These are phyloP conservation scores for Muscicapa adusta DNA, from an alignment of 2,113 vertebrate genomes.

Conservation along the genomic window DNA sequence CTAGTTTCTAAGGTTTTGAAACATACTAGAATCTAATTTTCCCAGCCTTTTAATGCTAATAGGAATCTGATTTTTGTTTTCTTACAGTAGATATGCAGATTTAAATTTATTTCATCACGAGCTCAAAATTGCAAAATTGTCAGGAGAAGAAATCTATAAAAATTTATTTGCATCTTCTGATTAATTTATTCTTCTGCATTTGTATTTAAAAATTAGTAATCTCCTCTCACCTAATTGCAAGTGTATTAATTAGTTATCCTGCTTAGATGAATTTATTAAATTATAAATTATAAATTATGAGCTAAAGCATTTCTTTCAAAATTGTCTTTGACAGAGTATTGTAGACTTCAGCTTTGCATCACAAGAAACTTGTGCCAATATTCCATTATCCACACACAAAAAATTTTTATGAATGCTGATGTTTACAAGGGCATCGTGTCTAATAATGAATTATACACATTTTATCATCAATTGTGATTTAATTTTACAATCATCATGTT, in stretches of 20 bases:
- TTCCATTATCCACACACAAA: conserved; percentile 1
- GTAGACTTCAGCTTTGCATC: neutral
- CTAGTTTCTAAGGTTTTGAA: neutral
- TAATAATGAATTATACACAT: neutral
- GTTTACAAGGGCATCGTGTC: neutral
- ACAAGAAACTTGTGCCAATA: neutral
- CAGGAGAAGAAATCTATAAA: neutral
- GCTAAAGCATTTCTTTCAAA: neutral
- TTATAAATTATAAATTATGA: neutral
- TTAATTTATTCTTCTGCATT: neutral
- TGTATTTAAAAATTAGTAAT: neutral
- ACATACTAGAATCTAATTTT: neutral
- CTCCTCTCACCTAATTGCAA: neutral
- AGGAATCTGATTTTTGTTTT: neutral
- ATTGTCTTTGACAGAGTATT: neutral
- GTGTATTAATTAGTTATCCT: neutral
- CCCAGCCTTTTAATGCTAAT: neutral
- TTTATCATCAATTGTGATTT: neutral
- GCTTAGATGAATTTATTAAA: neutral
- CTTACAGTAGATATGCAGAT: neutral
- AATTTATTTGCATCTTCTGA: neutral
- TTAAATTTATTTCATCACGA: neutral
- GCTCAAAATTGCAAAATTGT: neutral
- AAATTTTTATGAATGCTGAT: neutral
- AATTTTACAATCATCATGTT: neutral